These are phyloP conservation scores for Nemotelus nigrinus DNA, from an alignment of 2,888 invertebrate species.

Conservation along the genomic window DNA sequence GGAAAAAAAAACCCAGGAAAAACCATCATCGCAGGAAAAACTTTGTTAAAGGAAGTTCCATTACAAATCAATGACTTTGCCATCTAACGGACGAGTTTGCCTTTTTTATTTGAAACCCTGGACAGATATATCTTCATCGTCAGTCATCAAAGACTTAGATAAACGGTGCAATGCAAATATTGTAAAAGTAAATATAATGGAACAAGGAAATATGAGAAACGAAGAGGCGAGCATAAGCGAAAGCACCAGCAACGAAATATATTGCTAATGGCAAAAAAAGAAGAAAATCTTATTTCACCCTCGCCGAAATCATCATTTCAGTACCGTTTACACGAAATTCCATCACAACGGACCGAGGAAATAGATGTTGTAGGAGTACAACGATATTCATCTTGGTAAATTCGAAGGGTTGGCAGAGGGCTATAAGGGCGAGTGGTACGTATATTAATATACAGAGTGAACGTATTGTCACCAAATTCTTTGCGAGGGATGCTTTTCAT, in stretches of 20 bases:
- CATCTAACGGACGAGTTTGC: conserved; percentile 12
- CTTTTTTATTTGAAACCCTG: background rate
- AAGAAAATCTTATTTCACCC: background rate
- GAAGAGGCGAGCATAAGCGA: too few relatives aligned
- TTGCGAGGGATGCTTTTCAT: too few relatives aligned
- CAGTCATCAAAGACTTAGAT: background rate
- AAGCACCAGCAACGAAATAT: too few relatives aligned
- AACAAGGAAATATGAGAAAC: conserved; percentile 9
- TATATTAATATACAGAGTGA: too few relatives aligned
- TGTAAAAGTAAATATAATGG: background rate
- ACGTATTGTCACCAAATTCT: too few relatives aligned
- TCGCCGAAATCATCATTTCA: background rate
- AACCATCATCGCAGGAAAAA: background rate
- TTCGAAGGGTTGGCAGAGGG: background rate
- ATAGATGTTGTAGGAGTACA: too few relatives aligned
- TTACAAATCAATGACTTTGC: conserved; percentile 36
- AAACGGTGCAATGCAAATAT: conserved; percentile 10
- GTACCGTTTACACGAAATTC: conserved; percentile 4
- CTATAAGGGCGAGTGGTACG: too few relatives aligned
- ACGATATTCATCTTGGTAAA: background rate
- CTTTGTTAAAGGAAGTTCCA: conserved; percentile 39
- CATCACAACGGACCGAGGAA: background rate
- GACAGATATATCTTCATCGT: background rate
- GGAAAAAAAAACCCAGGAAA: background rate
- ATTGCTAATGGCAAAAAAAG: conserved; percentile 16